phyloP scores from a whole-genome alignment of 1,140 invertebrate genomes.

The Hormaphis cornu region DNA sequence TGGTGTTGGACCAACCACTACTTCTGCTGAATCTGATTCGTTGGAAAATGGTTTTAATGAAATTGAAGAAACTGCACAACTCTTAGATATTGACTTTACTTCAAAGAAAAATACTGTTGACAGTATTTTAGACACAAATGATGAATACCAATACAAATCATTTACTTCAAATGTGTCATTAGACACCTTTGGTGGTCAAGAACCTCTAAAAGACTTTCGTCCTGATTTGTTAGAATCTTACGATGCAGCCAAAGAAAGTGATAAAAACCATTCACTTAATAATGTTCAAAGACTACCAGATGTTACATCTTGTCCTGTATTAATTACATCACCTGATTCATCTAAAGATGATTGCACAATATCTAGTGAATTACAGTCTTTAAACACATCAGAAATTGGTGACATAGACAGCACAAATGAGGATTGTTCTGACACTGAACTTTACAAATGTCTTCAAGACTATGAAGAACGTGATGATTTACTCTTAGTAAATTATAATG shows the following conservation, averaged over 20 bases:
- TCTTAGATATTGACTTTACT: slow-evolving; percentile 5
- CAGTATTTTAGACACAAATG: not conserved
- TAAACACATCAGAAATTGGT: slow-evolving; percentile 18
- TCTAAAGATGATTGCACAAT: slow-evolving; percentile 18
- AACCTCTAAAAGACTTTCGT: not conserved
- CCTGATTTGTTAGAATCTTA: slow-evolving; percentile 18
- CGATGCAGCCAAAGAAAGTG: slow-evolving; percentile 14
- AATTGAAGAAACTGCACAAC: not conserved
- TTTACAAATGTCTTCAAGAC: slow-evolving; percentile 26
- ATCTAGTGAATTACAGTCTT: slow-evolving; percentile 27
- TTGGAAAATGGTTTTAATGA: slow-evolving; percentile 24
- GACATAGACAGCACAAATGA: slow-evolving; percentile 22
- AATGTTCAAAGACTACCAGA: not conserved
- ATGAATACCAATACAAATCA: slow-evolving; percentile 5
- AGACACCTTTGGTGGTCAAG: not conserved
- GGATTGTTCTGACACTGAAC: slow-evolving; percentile 17
- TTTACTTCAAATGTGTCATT: not conserved
- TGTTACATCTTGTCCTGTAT: slow-evolving; percentile 13
- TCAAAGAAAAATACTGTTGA: not conserved
- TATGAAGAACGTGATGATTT: slow-evolving; percentile 15
- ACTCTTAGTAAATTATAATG: not conserved
- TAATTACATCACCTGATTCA: slow-evolving; percentile 22
- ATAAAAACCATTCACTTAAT: slow-evolving; percentile 3
- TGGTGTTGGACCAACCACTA: slow-evolving; percentile 34
- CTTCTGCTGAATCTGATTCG: slow-evolving; percentile 13